Base-by-base conservation (phyloP, 2,113 vertebrate species). In the Fregetta grallaria region DNA sequence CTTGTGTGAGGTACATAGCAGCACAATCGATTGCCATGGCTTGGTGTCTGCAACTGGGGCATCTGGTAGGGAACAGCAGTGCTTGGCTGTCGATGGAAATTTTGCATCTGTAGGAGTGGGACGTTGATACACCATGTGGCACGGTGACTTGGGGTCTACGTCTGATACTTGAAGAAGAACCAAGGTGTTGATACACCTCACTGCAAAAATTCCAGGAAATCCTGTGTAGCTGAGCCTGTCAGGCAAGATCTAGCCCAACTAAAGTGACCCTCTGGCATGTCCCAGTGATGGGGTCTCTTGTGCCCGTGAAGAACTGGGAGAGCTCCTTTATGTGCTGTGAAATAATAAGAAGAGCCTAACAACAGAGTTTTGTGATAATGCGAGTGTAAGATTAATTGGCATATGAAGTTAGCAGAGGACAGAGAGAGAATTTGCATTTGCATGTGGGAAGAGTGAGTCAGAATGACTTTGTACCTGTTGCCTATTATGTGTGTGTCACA, bases 11-110 rank as follows among this genome's bases (percentile, higher is more conserved):
- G 36, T 63, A 22, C 32, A 5, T 1, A 5, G 75, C 62, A 59
- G 27, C 5, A 0, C 0, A 0, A 34, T 36, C 0, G 1, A 13
- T 47, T 29, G 18, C 12, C 36, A 6, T 17, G 29, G 66, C 19
- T 49, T 59, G 11, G 29, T 52, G 49, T 44, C 36, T 61, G 45
- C 5, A 6, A 20, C 36, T 45, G 13, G 12, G 21, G 10, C 25
- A 25, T 4, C 40, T 34, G 59, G 4, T 49, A 17, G 23, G 50
- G 44, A 89, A 6, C 23, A 36, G 12, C 44, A 34, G 52, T 11
- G 29, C 76, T 32, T 94, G 73, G 50, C 73, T 50, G 30, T 3
- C 1, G 3, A 6, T 84, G 61, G 65, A 30, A 53, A 67, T 66
- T 49, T 27, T 66, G 20, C 36, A 0, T 40, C 44, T 71, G 15